Evolutionary conservation across 2,113 vertebrate species (phyloP), one percentile per base, ranked within the genome.

Genomic region (Ctenomys sociabilis): DNA sequence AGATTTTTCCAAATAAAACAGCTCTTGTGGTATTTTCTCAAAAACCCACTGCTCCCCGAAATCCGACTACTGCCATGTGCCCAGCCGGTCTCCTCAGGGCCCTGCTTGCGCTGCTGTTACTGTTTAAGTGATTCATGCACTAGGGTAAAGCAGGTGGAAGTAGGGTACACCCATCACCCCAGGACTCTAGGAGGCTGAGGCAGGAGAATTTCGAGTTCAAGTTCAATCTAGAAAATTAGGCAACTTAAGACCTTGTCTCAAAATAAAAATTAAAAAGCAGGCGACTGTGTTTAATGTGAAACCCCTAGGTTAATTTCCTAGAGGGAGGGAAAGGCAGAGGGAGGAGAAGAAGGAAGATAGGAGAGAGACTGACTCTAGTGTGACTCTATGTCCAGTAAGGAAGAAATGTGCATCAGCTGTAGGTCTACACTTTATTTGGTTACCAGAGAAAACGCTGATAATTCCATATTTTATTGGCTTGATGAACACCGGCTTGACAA

Each of bases 91-190:
- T 98, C 88, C 59, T 98, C 78, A 28, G 98, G 90, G 90, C 98
- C 91, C 98, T 94, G 0, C 43, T 98, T 97, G 43, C 40, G 43
- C 73, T 75, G 73, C 24, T 98, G 98, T 96, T 99, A 96, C 98
- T 98, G 98, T 97, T 99, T 98, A 54, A 54, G 97, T 98, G 97
- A 98, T 97, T 98, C 93, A 95, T 5, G 6, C 32, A 22, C 17
- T 77, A 22, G 73, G 26, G 40, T 45, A 21, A 75, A 75, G 40
- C 37, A 24, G 22, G 4, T 75, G 24, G 1, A 22, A 75, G 73
- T 75, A 24, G 40, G 40, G 26, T 14, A 77, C 43, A 49, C 12
- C 73, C 43, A 37, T 77, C 43, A 77, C 0, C 26, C 40, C 73
- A 28, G 26, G 28, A 49, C 28, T 32, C 13, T 49, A 32, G 43